Conservation (phyloP, 2,797 vertebrate genomes). For the Carduelis carduelis region DNA sequence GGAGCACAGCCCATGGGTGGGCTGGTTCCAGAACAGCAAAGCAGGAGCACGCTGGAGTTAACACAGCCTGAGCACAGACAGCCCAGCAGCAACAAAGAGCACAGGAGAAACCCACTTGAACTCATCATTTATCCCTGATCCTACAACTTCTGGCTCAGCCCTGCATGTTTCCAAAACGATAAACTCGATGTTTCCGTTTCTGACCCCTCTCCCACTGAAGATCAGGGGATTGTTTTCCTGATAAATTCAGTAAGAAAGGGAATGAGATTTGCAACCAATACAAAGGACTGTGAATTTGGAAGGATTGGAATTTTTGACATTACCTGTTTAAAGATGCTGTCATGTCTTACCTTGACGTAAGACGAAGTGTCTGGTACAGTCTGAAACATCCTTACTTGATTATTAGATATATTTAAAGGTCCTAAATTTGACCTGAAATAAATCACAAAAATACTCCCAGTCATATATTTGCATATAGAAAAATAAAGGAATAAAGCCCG, state of each 20-base stretch:
- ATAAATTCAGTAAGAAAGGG: not conserved
- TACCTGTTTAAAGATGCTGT: slow-evolving; percentile 85
- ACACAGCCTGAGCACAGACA: not conserved
- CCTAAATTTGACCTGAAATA: slow-evolving; percentile 54
- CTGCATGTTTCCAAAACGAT: not conserved
- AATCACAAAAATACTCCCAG: not conserved
- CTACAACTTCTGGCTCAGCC: not conserved
- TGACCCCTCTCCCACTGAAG: not conserved
- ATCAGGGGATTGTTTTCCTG: not conserved
- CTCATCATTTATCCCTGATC: not conserved
- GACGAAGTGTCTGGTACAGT: slow-evolving; percentile 95
- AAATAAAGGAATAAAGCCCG: not conserved
- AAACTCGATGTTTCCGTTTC: not conserved
- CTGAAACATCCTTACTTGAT: slow-evolving; percentile 89
- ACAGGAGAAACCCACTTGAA: not conserved
- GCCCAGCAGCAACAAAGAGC: not conserved
- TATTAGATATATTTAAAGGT: slow-evolving; percentile 67
- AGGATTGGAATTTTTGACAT: slow-evolving; percentile 60
- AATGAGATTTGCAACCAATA: not conserved
- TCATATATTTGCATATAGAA: not conserved
- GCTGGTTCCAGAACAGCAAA: not conserved
- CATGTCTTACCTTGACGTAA: slow-evolving; percentile 97
- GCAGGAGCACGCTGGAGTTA: not conserved
- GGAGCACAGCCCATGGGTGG: not conserved
- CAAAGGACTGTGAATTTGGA: not conserved